Percentiles rank a stretch among this genome's conserved stretches.
These are phyloP conservation scores for Penaeus vannamei DNA, from an alignment of 1,140 invertebrate genomes.

Conservation along the genomic window DNA sequence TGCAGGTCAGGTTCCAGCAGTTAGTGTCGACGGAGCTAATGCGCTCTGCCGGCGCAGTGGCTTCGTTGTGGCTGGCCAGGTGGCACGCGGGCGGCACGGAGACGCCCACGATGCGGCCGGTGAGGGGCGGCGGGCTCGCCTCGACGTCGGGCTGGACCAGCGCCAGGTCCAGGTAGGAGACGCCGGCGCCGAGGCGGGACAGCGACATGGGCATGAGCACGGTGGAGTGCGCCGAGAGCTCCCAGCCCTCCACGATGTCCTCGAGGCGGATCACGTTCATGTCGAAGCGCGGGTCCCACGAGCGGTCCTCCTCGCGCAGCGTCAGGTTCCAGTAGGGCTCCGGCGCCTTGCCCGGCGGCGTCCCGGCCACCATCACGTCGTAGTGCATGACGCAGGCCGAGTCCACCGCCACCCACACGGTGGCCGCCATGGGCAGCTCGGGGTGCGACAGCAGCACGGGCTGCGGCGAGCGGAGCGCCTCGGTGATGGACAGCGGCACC, in stretches of 20 bases:
- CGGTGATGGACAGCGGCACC: constrained; percentile 80
- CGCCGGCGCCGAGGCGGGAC: constrained; percentile 57
- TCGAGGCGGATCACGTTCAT: constrained; percentile 45
- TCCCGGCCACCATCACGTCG: constrained; percentile 77
- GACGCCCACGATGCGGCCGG: constrained; percentile 65
- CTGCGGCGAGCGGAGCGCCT: constrained; percentile 80
- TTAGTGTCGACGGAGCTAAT: background rate
- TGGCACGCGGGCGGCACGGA: constrained; percentile 70
- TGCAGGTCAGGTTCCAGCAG: background rate
- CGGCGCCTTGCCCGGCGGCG: constrained; percentile 35
- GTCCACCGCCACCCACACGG: constrained; percentile 87
- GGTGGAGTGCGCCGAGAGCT: constrained; percentile 64
- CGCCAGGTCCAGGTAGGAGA: constrained; percentile 60
- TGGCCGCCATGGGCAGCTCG: constrained; percentile 77
- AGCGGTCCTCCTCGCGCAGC: constrained; percentile 58
- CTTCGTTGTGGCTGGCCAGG: background rate
- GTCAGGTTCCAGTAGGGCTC: constrained; percentile 62
- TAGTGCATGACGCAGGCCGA: constrained; percentile 87
- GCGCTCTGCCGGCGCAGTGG: background rate
- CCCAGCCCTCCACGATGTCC: constrained; percentile 53
- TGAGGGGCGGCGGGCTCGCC: constrained; percentile 70
- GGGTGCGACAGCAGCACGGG: constrained; percentile 78
- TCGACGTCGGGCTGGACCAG: constrained; percentile 52
- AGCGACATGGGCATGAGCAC: constrained; percentile 49
- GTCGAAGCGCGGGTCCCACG: constrained; percentile 60